Evolutionary conservation across 2,888 invertebrate species (phyloP).

Genomic region (Mesorhabditis spiculigera): DNA sequence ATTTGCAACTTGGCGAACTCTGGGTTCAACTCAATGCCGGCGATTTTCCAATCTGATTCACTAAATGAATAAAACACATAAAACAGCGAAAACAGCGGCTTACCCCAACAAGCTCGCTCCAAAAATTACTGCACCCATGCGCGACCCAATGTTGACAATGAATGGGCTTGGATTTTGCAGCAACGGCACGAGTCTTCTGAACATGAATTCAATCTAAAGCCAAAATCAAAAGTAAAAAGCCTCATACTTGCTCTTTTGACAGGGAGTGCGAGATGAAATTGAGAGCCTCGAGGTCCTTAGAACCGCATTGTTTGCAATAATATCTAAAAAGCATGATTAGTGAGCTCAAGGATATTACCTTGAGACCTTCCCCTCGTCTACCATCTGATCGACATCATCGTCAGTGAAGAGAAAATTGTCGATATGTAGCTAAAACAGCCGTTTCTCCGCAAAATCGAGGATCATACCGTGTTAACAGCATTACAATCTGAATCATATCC

Average conservation of each 20-base stretch:
- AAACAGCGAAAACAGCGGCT: neutral
- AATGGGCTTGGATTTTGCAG: slow-evolving; percentile 8
- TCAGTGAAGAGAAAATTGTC: slow-evolving; percentile 74
- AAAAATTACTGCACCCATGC: slow-evolving; percentile 72
- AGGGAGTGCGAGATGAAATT: slow-evolving; percentile 54
- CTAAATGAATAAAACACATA: neutral
- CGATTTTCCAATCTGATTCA: neutral
- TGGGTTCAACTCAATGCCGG: slow-evolving; percentile 5
- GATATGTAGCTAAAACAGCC: slow-evolving; percentile 63
- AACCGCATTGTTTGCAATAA: slow-evolving; percentile 66
- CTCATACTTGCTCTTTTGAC: slow-evolving; percentile 25
- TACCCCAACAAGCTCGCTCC: slow-evolving; percentile 59
- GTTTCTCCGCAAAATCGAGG: neutral
- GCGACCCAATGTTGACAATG: slow-evolving; percentile 72
- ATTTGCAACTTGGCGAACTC: neutral
- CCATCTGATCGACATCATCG: slow-evolving; percentile 67
- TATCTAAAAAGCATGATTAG: slow-evolving; percentile 49
- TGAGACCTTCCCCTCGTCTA: slow-evolving; percentile 62
- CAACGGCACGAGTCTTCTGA: slow-evolving; percentile 67
- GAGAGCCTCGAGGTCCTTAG: slow-evolving; percentile 63
- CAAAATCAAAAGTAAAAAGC: slow-evolving; percentile 10
- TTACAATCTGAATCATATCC: slow-evolving; percentile 40
- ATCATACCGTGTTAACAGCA: slow-evolving; percentile 26
- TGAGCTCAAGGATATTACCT: slow-evolving; percentile 15
- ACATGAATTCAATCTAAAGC: slow-evolving; percentile 63